These are phyloP conservation scores for Octomys mimax DNA, from an alignment of 2,797 vertebrate genomes.

Conservation along the genomic window DNA sequence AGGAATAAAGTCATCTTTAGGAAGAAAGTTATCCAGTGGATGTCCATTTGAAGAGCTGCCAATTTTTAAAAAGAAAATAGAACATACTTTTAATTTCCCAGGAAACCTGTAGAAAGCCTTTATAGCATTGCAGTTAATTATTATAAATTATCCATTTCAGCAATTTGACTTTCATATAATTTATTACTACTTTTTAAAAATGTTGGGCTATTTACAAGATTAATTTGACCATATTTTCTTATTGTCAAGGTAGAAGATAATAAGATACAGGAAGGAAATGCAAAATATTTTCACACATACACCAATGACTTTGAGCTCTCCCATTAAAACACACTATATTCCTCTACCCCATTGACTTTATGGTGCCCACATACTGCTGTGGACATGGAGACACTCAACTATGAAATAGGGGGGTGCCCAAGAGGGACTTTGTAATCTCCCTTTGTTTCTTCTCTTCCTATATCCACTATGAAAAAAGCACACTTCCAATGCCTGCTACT, in stretches of 20 bases:
- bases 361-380: neutral
- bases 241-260: slow-evolving; percentile 8
- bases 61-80: neutral
- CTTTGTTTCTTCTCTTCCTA: neutral
- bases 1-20: too few species aligned
- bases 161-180: neutral
- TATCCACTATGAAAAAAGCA: neutral
- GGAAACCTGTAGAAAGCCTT: neutral
- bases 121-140: neutral
- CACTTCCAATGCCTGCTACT: accelerated
- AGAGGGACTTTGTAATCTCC: neutral
- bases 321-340: neutral
- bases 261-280: neutral
- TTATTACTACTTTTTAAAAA: neutral
- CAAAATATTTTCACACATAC: neutral
- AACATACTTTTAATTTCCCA: neutral
- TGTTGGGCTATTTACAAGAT: neutral
- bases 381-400: neutral
- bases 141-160: neutral
- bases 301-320: neutral
- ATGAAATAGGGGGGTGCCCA: neutral
- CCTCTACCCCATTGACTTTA: neutral
- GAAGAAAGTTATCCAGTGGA: neutral
- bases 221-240: neutral
- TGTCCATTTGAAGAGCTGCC: neutral